A percentile compares a stretch with the other conserved stretches of the same genome.
phyloP scores from a whole-genome alignment of 2,113 vertebrate genomes.

The Podiceps cristatus region DNA sequence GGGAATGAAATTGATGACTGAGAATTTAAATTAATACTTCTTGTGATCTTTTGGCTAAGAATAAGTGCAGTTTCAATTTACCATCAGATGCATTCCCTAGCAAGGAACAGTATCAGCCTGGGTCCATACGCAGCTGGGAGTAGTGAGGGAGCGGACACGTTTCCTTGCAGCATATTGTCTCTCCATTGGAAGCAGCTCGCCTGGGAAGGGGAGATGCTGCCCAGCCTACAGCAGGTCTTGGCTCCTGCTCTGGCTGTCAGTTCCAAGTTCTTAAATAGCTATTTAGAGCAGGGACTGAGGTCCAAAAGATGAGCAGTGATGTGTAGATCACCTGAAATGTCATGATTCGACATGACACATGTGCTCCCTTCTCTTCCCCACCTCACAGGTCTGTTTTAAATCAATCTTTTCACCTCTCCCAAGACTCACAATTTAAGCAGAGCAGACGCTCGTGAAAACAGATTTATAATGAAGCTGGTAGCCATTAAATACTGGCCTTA shows the following conservation, averaged over 20 bases:
- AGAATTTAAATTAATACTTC: conserved; percentile 4
- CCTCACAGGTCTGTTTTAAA: conserved; percentile 28
- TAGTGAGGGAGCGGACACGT: not conserved
- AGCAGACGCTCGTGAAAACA: not conserved
- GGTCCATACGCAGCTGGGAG: not conserved
- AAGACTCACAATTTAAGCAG: conserved; percentile 40
- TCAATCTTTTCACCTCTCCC: conserved; percentile 39
- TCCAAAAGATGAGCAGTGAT: conserved; percentile 3
- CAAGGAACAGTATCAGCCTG: not conserved
- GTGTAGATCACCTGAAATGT: conserved; percentile 41
- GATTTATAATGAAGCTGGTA: conserved; percentile 51
- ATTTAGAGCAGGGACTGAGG: conserved; percentile 25
- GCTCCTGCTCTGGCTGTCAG: conserved; percentile 43
- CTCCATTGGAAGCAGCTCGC: not conserved
- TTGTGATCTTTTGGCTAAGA: conserved; percentile 2
- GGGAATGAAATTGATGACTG: not conserved
- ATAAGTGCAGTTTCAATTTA: not conserved
- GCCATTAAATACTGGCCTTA: conserved; percentile 27
- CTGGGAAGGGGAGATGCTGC: conserved; percentile 16
- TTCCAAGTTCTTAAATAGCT: conserved; percentile 47
- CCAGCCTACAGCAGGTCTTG: conserved; percentile 31
- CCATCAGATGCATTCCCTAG: not conserved
- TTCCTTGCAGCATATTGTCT: not conserved
- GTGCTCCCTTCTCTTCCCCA: conserved; percentile 17
- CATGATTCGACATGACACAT: not conserved